Conservation (phyloP, 2,113 vertebrate genomes). For the Bothrops jararaca region DNA sequence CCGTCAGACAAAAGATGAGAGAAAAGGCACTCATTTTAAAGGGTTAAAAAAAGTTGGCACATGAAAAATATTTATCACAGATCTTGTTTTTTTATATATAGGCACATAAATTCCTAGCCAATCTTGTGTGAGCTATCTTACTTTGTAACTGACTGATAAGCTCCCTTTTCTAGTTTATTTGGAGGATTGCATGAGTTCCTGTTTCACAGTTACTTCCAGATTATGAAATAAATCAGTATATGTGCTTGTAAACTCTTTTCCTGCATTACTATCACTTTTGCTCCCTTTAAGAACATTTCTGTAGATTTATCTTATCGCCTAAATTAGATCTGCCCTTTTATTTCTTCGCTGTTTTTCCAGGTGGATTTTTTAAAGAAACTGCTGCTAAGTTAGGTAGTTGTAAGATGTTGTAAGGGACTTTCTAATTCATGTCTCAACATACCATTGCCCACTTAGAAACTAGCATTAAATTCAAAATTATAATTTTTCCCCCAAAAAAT, state of each 20-base stretch:
- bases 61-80: not conserved
- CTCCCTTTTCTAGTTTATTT: not conserved
- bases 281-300: not conserved
- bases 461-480: not conserved
- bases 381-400: not conserved
- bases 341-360: not conserved
- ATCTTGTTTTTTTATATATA: not conserved
- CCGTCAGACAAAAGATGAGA: not conserved
- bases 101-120: not conserved
- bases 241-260: not conserved
- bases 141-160: not conserved
- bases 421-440: not conserved
- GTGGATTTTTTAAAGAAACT: not conserved
- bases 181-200: not conserved
- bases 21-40: not conserved
- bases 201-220: not conserved
- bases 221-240: rapidly evolving
- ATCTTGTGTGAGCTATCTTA: not conserved
- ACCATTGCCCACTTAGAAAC: not conserved
- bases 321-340: not conserved
- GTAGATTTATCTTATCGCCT: not conserved
- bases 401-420: not conserved
- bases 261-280: not conserved
- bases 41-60: not conserved
- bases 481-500: rapidly evolving